phyloP scores from a whole-genome alignment of 2,797 vertebrate species.

The Spinus olivaceus region DNA sequence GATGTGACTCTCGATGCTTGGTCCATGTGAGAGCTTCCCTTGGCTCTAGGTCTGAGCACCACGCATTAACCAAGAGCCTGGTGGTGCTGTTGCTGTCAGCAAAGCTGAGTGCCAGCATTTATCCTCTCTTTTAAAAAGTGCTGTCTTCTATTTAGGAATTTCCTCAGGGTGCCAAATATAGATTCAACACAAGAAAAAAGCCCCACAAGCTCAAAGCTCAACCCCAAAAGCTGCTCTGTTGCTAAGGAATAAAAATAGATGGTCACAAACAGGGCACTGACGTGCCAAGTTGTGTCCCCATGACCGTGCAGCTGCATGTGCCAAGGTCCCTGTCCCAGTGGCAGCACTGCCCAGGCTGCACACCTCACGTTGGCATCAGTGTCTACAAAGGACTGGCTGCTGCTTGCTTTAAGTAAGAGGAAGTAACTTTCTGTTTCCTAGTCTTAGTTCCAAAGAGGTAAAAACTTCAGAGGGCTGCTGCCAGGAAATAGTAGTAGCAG shows the following conservation, averaged over 20 bases:
- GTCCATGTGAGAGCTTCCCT: background rate
- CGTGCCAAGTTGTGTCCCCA: background rate
- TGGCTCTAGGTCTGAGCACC: background rate
- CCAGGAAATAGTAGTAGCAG: background rate
- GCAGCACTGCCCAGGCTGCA: background rate
- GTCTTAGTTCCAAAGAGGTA: background rate
- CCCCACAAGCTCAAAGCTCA: background rate
- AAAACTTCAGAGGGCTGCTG: background rate
- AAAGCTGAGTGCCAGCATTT: background rate
- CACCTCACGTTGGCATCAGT: accelerated
- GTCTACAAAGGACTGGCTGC: accelerated
- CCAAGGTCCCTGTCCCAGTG: background rate
- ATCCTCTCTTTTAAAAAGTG: constrained; percentile 5
- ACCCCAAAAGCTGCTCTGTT: background rate
- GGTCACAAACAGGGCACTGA: background rate
- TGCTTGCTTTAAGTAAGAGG: background rate
- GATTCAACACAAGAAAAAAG: background rate
- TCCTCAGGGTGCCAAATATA: constrained; percentile 24
- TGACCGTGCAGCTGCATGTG: background rate
- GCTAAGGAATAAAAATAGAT: constrained; percentile 37
- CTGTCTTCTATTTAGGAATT: constrained; percentile 18
- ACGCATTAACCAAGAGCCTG: background rate
- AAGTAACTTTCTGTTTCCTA: background rate
- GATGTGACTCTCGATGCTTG: background rate
- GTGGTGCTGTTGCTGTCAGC: background rate